Conservation (phyloP, 2,888 invertebrate species). For the Tetranychus piercei region DNA sequence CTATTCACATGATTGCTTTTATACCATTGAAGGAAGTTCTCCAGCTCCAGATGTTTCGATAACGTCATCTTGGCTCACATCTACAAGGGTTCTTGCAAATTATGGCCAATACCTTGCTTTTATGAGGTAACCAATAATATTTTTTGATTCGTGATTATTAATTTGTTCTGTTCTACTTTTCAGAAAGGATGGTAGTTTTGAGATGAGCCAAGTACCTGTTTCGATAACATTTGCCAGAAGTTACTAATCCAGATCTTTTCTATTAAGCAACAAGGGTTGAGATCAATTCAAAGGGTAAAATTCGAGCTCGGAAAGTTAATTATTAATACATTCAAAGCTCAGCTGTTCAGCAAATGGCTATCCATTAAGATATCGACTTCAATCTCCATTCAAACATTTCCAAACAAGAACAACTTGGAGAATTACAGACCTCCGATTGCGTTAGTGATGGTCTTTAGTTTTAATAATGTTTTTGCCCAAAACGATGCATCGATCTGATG, state of each 20-base stretch:
- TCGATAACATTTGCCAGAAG: constrained; percentile 84
- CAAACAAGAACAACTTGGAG: constrained; percentile 90
- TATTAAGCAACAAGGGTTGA: constrained; percentile 91
- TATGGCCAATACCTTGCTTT: constrained; percentile 74
- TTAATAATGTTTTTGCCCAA: constrained; percentile 81
- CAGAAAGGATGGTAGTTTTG: constrained; percentile 76
- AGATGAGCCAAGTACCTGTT: constrained; percentile 66
- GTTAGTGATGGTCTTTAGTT: constrained; percentile 78
- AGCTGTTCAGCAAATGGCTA: constrained; percentile 76
- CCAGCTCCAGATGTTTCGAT: constrained; percentile 43
- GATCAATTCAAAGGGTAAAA: constrained; percentile 91
- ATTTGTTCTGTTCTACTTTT: background rate
- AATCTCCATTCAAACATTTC: constrained; percentile 65
- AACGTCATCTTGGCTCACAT: constrained; percentile 48
- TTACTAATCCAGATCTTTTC: constrained; percentile 67
- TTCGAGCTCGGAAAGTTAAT: constrained; percentile 80
- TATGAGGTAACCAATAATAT: constrained; percentile 39
- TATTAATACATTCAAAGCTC: constrained; percentile 80
- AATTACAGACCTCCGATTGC: constrained; percentile 92
- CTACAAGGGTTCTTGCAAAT: constrained; percentile 57
- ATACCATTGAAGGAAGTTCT: constrained; percentile 59
- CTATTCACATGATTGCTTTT: background rate
- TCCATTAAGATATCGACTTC: constrained; percentile 68
- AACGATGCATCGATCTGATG: constrained; percentile 73
- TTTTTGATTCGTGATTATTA: constrained; percentile 14